Evolutionary conservation across 2,113 vertebrate species (phyloP), one percentile per base, ranked within the genome.

Genomic region (Nycticebus coucang): DNA sequence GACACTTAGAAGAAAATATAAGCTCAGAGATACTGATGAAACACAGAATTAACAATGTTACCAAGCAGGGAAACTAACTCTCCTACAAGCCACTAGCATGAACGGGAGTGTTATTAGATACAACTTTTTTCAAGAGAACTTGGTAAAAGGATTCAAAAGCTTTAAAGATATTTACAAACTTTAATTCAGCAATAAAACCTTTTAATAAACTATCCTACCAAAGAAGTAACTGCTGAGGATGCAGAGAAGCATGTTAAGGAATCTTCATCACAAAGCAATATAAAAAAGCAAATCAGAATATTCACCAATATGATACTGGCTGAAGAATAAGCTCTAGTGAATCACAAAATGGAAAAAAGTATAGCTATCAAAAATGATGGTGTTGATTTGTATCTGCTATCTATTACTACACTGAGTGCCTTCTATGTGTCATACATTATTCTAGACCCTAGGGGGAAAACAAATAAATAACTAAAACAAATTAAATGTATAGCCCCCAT

Each of bases 91-190:
- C 72, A 26, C 28, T 79, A 30, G 3, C 24, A 83, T 68, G 77
- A 60, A 35, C 26, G 64, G 2, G 10, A 85, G 10, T 71, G 21
- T 55, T 85, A 28, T 60, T 72, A 75, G n/a, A 59, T 37, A 13
- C 74, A 89, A 95, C 6, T 66, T 91, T 66, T 93, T 60, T 30
- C 33, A 86, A 90, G 15, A 94, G 93, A 81, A 72, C 50, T 53
- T 71, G 18, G 21, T 45, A 85, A 93, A 30, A 35, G 26, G 1
- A 72, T 71, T n/a, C 35, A 74, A 94, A 92, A 74, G 26, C n/a
- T 33, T 41, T 64, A 69, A 77, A 79, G 41, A 72, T 50, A 75
- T 21, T 45, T 80, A 66, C 19, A 55, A 2, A 28, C 26, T 77
- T 94, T 69, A 82, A 92, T 55, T 28, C 2, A 35, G 15, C 12